Base-by-base conservation (phyloP, 2,113 vertebrate genomes). In the Rhadina sibilatrix region DNA sequence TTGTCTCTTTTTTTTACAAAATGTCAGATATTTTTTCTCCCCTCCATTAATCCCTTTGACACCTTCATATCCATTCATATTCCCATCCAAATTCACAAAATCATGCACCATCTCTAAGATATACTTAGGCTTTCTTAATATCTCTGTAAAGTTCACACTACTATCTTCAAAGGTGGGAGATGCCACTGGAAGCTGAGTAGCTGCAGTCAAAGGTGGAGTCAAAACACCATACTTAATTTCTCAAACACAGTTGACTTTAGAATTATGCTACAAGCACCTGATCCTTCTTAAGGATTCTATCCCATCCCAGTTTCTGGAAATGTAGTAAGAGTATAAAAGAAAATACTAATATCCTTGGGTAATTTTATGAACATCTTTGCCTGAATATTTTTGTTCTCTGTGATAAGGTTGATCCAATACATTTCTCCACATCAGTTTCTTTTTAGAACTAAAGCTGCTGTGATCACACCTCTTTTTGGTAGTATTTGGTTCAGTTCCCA, bases 401-500 rank as follows among this genome's bases (percentile, higher is more conserved):
- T 22, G 37, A 53, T 75, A 54, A 89, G 22, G 59, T 76, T 78
- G 15, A 37, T 44, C 66, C 16, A 85, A 38, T 59, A 71, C 13
- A n/a, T 75, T 91, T 86, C 24, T n/a, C 33, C 50, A 27, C 5
- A 6, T 69, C 53, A 38, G 38, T 33, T 93, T 83, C 22, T 81
- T 61, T 87, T 82, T 17, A 91, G 66, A 82, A 74, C 9, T 65
- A 80, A 60, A 93, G 20, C 38, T 82, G 28, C 52, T 81, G 44
- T 74, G 93, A 54, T 75, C 33, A 83, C 11, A 9, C 6, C 28
- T 60, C 28, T 90, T 78, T 40, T 75, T 50, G 47, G 57, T 44
- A 78, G 86, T 56, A 94, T 94, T 65, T 93, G 31, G 17, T 91
- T 92, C n/a, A 86, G 78, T 94, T 96, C 90, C 72, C 76, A 80